A percentile compares a stretch with the other conserved stretches of the same genome.
phyloP scores from a whole-genome alignment of 1,140 invertebrate genomes.

The Sitophilus oryzae region DNA sequence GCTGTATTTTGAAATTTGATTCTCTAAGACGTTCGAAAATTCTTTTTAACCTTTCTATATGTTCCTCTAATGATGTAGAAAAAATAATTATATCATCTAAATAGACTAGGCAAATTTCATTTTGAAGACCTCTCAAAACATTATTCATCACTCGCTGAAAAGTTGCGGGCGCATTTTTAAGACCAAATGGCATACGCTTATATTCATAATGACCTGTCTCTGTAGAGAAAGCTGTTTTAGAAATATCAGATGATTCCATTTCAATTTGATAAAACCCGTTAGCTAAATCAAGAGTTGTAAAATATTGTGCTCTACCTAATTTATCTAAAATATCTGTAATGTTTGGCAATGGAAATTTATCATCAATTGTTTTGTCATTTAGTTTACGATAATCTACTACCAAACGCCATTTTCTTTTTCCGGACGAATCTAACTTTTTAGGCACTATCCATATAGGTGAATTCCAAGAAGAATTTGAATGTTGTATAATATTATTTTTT shows the following conservation, averaged over 20 bases:
- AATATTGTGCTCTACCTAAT: too few species aligned
- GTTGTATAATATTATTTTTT: too few species aligned
- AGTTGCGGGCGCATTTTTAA: too few species aligned
- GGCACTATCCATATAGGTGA: too few species aligned
- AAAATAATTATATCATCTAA: conserved; percentile 18
- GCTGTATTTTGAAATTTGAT: too few species aligned
- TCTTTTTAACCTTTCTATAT: conserved; percentile 8
- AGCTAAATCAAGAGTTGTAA: too few species aligned
- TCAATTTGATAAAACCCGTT: too few species aligned
- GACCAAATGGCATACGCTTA: conserved; percentile 15
- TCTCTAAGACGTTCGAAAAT: conserved; percentile 14
- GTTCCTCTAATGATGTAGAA: conserved; percentile 11
- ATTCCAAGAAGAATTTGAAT: too few species aligned
- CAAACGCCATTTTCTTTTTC: conserved; percentile 21
- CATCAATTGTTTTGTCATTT: conserved; percentile 9
- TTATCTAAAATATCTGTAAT: too few species aligned
- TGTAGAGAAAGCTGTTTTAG: conserved; percentile 14
- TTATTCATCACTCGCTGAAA: too few species aligned
- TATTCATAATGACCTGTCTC: conserved; percentile 23
- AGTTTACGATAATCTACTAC: too few species aligned
- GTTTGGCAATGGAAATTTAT: conserved; percentile 32
- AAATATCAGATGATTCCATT: conserved; percentile 8
- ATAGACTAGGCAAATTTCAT: conserved; percentile 16
- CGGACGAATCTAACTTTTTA: too few species aligned
- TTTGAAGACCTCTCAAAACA: not conserved